phyloP scores from a whole-genome alignment of 2,888 invertebrate species.

The Mechanitis mazaeus region DNA sequence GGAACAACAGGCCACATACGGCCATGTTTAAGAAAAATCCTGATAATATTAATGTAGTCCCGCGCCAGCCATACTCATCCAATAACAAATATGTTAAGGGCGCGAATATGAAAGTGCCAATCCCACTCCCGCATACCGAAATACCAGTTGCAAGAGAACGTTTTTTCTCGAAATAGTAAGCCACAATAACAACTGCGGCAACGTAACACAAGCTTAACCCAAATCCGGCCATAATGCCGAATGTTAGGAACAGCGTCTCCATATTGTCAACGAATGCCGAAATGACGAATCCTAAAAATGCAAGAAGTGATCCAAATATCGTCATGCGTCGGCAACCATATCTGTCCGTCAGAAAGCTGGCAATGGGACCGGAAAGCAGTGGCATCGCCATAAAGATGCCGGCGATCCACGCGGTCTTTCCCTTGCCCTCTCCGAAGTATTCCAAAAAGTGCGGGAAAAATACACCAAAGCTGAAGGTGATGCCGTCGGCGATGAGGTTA shows the following conservation, averaged over 20 bases:
- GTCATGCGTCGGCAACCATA: constrained; percentile 89
- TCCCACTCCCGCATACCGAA: constrained; percentile 91
- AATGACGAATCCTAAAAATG: constrained; percentile 85
- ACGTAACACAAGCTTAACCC: constrained; percentile 92
- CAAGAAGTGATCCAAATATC: constrained; percentile 85
- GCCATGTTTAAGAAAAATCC: constrained; percentile 88
- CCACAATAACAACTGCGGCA: constrained; percentile 93
- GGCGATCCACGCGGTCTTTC: constrained; percentile 93
- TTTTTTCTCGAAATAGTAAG: constrained; percentile 91
- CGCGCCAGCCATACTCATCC: constrained; percentile 88
- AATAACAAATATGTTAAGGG: constrained; percentile 85
- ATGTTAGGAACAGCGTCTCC: constrained; percentile 86
- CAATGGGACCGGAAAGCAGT: constrained; percentile 88
- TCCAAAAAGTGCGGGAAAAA: constrained; percentile 90
- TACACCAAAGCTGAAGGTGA: constrained; percentile 94
- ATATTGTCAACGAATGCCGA: constrained; percentile 86
- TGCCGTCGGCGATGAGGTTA: constrained; percentile 93
- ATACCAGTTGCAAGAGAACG: constrained; percentile 90
- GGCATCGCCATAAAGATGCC: constrained; percentile 95
- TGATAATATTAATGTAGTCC: constrained; percentile 87
- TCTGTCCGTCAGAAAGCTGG: constrained; percentile 87
- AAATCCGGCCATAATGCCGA: constrained; percentile 89
- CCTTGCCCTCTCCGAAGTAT: constrained; percentile 89
- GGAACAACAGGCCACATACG: constrained; percentile 88
- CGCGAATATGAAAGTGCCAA: constrained; percentile 91